phyloP scores from a whole-genome alignment of 2,797 vertebrate species.

The Lophotriccus pileatus region DNA sequence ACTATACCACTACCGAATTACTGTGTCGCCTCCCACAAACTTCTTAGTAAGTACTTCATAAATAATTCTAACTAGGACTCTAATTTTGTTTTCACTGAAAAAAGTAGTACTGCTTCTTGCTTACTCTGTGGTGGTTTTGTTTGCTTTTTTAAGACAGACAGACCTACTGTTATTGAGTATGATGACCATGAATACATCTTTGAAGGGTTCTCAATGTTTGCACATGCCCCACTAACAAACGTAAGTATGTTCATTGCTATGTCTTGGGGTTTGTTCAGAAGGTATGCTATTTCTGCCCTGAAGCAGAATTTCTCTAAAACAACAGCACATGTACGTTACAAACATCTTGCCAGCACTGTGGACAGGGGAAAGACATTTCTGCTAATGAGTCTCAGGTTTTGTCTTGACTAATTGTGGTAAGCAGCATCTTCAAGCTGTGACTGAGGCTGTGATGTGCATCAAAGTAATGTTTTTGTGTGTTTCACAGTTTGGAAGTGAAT shows the following conservation, averaged over 20 bases:
- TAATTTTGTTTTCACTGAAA: not conserved
- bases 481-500: conserved; percentile 31
- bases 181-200: conserved; percentile 99
- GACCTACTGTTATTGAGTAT: conserved; percentile 97
- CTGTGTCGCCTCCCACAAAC: conserved; percentile 97
- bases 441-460: not conserved
- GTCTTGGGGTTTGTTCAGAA: not conserved
- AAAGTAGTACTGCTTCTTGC: not conserved
- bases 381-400: conserved; percentile 27
- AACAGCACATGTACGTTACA: rapidly evolving
- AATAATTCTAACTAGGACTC: not conserved
- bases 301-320: not conserved
- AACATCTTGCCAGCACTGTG: not conserved
- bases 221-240: conserved; percentile 89
- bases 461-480: conserved; percentile 8
- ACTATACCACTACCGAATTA: conserved; percentile 96
- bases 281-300: not conserved
- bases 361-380: not conserved
- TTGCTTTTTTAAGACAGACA: conserved; percentile 86
- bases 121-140: not conserved
- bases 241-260: conserved; percentile 75
- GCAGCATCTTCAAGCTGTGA: not conserved
- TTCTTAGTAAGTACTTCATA: conserved; percentile 85
- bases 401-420: not conserved
- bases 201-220: conserved; percentile 98